These are phyloP conservation scores for Varroa destructor DNA, from an alignment of 1,140 invertebrate species.

Conservation along the genomic window DNA sequence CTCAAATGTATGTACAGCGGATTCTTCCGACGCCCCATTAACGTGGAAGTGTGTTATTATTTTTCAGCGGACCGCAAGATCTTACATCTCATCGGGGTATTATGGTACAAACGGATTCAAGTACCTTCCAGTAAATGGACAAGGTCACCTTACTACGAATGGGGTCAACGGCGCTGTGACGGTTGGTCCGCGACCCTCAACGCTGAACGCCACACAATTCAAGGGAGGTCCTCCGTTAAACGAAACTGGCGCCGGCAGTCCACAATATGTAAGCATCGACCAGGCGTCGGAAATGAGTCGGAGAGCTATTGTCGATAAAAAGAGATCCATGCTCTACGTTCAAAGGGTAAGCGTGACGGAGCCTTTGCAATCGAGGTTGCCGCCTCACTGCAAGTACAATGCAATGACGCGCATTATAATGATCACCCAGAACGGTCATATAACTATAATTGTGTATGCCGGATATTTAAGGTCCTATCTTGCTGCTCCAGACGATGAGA, in stretches of 20 bases:
- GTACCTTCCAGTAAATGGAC: conserved; percentile 15
- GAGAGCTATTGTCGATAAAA: conserved; percentile 6
- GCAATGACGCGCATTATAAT: too few relatives aligned
- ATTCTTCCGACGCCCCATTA: too few relatives aligned
- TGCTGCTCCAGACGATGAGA: too few relatives aligned
- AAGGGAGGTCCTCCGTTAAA: conserved; percentile 17
- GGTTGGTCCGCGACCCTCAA: background rate
- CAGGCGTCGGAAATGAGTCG: conserved; percentile 23
- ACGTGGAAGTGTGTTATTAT: too few relatives aligned
- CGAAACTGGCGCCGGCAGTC: conserved; percentile 3
- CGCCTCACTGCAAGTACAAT: background rate
- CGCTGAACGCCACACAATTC: background rate
- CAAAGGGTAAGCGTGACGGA: conserved; percentile 14
- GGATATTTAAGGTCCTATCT: too few relatives aligned
- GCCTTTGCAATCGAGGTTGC: background rate
- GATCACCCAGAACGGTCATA: too few relatives aligned
- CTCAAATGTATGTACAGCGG: too few relatives aligned
- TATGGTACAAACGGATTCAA: conserved; percentile 27
- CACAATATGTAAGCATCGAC: conserved; percentile 26
- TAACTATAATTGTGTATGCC: too few relatives aligned
- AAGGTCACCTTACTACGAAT: background rate
- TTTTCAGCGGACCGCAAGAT: conserved; percentile 11
- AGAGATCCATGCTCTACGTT: conserved; percentile 25
- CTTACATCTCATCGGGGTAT: conserved; percentile 15
- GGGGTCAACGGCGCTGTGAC: conserved; percentile 1